Evolutionary conservation across 2,888 invertebrate species (phyloP), one percentile per base, ranked within the genome.

Genomic region (Andrena camellia): DNA sequence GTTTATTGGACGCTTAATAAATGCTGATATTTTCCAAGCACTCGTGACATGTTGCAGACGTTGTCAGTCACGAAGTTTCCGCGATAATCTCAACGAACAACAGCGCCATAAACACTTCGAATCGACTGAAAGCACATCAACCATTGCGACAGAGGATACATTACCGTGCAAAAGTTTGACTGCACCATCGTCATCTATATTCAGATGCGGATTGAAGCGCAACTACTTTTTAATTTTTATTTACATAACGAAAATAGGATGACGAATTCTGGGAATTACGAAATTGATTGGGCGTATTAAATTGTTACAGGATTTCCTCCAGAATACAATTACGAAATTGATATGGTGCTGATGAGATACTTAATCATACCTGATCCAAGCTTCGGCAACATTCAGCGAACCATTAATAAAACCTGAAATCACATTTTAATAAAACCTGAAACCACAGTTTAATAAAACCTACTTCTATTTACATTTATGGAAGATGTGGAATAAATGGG

Each of bases 101-200:
- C 33, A 54, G 33, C 54, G 35, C 17, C 7, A 4, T 23, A 26
- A 72, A 63, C 23, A 63, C 23, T 72, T 50, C 23, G 33, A n/a
- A 63, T 52, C 50, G 20, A 62, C 13, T 62, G 20, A 50, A 71
- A 33, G 57, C 23, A 52, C 57, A 57, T 57, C 57, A 57, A 57
- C 26, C 57, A 57, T 57, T 23, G 57, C 23, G 23, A 26, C 57
- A 23, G 20, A 23, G 57, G 1, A 26, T 57, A 57, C 23, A 57
- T 23, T 57, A 23, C 20, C 23, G 10, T 23, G 8, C 57, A 57
- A 57, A 57, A 57, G 57, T 57, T 57, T 57, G 57, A 23, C 4
- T 26, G 4, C 26, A 57, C 20, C 26, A 23, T 8, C 57, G 23
- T 10, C 23, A 3, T 57, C 26, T 57, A 26, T 23, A 57, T 26